Evolutionary conservation across 2,888 invertebrate genomes (phyloP).

Genomic region (Ariolimax columbianus): DNA sequence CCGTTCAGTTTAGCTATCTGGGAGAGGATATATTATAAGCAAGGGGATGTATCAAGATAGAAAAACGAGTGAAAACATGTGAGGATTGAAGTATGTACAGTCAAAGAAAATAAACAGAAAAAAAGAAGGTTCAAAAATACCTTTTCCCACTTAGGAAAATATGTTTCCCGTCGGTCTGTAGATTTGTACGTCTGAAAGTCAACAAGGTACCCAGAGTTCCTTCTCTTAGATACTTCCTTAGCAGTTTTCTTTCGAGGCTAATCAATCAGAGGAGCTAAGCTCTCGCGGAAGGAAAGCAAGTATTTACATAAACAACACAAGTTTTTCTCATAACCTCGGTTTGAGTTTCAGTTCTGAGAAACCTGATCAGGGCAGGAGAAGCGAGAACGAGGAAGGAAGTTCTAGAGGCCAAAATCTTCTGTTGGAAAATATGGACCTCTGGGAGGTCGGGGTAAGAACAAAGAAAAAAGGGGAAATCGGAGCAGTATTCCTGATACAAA

Average conservation of each 20-base stretch:
- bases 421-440: neutral
- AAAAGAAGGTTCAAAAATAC: no score
- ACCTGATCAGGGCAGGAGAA: neutral
- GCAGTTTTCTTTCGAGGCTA: neutral
- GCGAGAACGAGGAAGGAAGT: neutral
- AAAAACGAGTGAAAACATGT: no score
- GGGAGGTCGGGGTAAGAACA: neutral
- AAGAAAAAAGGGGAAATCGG: neutral
- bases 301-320: slow-evolving; percentile 34
- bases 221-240: neutral
- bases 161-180: neutral
- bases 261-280: neutral
- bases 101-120: no score
- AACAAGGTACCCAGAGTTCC: neutral
- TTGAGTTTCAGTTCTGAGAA: slow-evolving; percentile 3
- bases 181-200: neutral
- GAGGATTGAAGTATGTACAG: no score
- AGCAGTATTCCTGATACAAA: neutral
- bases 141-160: neutral
- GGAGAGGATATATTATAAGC: no score
- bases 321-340: neutral
- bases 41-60: no score
- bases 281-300: slow-evolving; percentile 1
- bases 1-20: no score
- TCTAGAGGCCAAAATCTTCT: neutral